Conservation (phyloP, 2,113 vertebrate genomes). For the Pluvialis apricaria region DNA sequence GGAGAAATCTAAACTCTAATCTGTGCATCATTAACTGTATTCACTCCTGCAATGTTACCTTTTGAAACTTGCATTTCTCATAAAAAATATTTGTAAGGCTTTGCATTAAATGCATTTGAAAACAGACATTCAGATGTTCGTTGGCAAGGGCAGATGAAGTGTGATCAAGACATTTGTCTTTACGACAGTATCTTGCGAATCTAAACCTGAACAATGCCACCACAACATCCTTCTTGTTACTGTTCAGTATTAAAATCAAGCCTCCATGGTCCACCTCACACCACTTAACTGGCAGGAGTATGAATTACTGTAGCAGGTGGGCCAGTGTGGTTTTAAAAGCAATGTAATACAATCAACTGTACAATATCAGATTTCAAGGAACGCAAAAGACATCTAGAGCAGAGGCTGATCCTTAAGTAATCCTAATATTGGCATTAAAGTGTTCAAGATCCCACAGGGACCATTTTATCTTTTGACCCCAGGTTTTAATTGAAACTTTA, state of each 20-base stretch:
- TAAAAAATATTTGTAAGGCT: neutral
- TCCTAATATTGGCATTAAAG: slow-evolving; percentile 71
- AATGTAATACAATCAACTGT: slow-evolving; percentile 79
- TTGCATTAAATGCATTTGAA: neutral
- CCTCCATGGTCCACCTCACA: slow-evolving; percentile 40
- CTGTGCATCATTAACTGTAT: neutral
- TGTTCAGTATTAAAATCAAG: slow-evolving; percentile 51
- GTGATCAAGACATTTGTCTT: neutral
- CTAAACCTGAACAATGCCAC: neutral
- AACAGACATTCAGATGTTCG: neutral
- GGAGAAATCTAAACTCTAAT: neutral
- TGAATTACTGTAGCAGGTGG: slow-evolving; percentile 80
- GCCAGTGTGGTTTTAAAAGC: slow-evolving; percentile 70
- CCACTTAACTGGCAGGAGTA: slow-evolving; percentile 59
- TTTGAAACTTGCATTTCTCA: neutral
- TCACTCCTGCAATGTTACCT: neutral
- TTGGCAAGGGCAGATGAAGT: neutral
- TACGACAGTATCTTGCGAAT: neutral
- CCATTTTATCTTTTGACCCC: slow-evolving; percentile 71
- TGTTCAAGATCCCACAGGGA: slow-evolving; percentile 62
- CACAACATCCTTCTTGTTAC: slow-evolving; percentile 16
- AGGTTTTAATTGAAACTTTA: slow-evolving; percentile 79
- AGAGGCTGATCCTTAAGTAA: slow-evolving; percentile 65
- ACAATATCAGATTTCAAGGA: slow-evolving; percentile 75
- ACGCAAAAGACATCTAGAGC: slow-evolving; percentile 69